These are phyloP conservation scores for Nephrocerus scutellatus DNA, from an alignment of 2,888 invertebrate species.

Conservation along the genomic window DNA sequence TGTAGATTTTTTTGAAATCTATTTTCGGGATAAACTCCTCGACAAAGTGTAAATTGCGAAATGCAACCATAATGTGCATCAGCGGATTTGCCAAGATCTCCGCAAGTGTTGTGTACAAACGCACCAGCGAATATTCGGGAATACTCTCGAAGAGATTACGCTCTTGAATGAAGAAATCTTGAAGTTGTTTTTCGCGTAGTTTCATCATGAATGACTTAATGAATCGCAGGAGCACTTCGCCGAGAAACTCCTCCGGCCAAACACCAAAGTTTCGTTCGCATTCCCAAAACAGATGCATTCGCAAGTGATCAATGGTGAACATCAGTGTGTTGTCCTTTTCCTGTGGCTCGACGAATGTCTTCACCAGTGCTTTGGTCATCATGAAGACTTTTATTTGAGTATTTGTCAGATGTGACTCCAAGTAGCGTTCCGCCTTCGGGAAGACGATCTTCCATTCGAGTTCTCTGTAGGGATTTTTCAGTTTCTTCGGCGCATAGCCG, in stretches of 20 bases:
- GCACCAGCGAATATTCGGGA: slow-evolving; percentile 56
- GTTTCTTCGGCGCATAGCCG: slow-evolving; percentile 59
- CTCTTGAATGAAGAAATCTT: slow-evolving; percentile 66
- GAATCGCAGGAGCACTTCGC: slow-evolving; percentile 59
- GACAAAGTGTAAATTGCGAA: slow-evolving; percentile 61
- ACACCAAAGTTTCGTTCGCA: slow-evolving; percentile 63
- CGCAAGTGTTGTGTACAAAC: slow-evolving; percentile 60
- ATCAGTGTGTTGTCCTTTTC: slow-evolving; percentile 57
- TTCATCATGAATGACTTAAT: slow-evolving; percentile 57
- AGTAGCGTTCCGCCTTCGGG: slow-evolving; percentile 66
- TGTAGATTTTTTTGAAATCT: slow-evolving; percentile 54
- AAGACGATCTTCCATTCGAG: slow-evolving; percentile 75
- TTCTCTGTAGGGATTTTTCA: slow-evolving; percentile 55
- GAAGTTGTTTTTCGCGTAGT: slow-evolving; percentile 56
- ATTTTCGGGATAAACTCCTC: slow-evolving; percentile 59
- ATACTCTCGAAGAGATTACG: slow-evolving; percentile 69
- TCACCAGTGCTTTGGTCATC: slow-evolving; percentile 61
- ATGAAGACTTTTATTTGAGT: slow-evolving; percentile 66
- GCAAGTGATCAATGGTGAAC: slow-evolving; percentile 60
- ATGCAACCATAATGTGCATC: slow-evolving; percentile 60
- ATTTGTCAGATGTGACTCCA: slow-evolving; percentile 64
- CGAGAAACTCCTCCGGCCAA: slow-evolving; percentile 69
- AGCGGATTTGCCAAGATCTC: slow-evolving; percentile 66
- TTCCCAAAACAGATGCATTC: slow-evolving; percentile 69
- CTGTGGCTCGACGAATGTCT: slow-evolving; percentile 63